These are phyloP conservation scores for Mobula birostris DNA, from an alignment of 2,113 vertebrate species.

Conservation along the genomic window DNA sequence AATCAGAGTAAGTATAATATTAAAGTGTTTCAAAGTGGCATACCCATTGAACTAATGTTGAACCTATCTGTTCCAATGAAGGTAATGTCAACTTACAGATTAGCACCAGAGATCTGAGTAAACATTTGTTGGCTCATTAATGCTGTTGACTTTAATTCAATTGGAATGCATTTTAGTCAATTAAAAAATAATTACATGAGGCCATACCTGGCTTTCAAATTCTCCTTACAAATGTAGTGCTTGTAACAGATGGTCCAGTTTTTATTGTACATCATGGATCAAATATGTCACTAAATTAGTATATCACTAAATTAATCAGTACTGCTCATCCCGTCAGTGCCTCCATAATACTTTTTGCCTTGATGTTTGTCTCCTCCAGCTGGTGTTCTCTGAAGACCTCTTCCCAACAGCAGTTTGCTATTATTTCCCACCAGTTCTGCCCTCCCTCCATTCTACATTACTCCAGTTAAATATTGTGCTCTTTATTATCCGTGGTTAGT, in stretches of 20 bases:
- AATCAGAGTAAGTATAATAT: neutral
- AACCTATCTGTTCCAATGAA: neutral
- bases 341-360: neutral
- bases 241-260: neutral
- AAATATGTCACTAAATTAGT: neutral
- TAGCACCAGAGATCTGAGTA: neutral
- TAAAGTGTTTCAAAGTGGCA: neutral
- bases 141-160: neutral
- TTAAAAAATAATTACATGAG: conserved; percentile 1
- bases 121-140: conserved; percentile 13
- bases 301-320: neutral
- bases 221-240: neutral
- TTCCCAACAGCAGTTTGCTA: neutral
- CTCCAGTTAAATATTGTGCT: neutral
- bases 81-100: neutral
- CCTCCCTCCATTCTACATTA: neutral
- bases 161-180: neutral
- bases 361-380: neutral
- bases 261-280: neutral
- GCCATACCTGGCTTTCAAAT: neutral
- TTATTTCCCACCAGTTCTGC: neutral
- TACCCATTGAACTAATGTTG: neutral
- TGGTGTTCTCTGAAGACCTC: neutral
- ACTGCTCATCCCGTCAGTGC: neutral
- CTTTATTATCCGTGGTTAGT: neutral